These are phyloP conservation scores for Cydia amplana DNA, from an alignment of 1,140 invertebrate species.

Conservation along the genomic window DNA sequence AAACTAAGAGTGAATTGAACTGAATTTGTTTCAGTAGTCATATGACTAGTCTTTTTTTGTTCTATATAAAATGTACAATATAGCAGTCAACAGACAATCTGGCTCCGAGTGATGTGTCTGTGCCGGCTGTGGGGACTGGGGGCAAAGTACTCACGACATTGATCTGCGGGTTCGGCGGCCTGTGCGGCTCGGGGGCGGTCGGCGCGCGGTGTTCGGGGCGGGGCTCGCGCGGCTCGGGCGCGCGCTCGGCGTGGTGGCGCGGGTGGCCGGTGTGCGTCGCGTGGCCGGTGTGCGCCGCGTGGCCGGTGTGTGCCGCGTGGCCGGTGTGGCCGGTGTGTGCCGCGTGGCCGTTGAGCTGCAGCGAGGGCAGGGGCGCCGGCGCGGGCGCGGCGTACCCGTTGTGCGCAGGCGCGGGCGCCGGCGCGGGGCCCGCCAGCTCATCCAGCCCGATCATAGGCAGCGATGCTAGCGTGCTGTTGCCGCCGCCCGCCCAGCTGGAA, in stretches of 20 bases:
- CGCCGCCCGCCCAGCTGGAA: constrained; percentile 81
- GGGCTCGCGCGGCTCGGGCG: not conserved
- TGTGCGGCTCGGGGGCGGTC: no score
- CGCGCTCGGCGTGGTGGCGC: constrained; percentile 16
- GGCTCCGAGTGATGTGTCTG: no score
- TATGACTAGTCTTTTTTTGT: no score
- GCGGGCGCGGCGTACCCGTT: constrained; percentile 39
- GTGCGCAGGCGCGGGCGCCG: constrained; percentile 32
- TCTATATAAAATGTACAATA: no score
- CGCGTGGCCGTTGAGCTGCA: constrained; percentile 35
- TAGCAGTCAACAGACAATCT: no score
- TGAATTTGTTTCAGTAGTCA: no score
- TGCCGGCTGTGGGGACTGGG: no score
- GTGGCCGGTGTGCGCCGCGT: constrained; percentile 34
- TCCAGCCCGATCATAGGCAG: constrained; percentile 88
- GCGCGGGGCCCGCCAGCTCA: constrained; percentile 65
- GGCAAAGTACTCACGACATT: constrained; percentile 8
- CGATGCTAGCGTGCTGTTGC: constrained; percentile 84
- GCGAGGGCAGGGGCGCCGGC: constrained; percentile 31
- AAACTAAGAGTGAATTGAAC: no score
- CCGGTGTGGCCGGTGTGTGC: constrained; percentile 13
- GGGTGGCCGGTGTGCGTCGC: constrained; percentile 14
- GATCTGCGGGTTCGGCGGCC: constrained; percentile 13
- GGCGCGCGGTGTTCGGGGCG: not conserved
- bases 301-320: not conserved